Percentiles rank a stretch among this genome's conserved stretches.
These are phyloP conservation scores for Mungos mungo DNA, from an alignment of 2,113 vertebrate genomes.

Conservation along the genomic window DNA sequence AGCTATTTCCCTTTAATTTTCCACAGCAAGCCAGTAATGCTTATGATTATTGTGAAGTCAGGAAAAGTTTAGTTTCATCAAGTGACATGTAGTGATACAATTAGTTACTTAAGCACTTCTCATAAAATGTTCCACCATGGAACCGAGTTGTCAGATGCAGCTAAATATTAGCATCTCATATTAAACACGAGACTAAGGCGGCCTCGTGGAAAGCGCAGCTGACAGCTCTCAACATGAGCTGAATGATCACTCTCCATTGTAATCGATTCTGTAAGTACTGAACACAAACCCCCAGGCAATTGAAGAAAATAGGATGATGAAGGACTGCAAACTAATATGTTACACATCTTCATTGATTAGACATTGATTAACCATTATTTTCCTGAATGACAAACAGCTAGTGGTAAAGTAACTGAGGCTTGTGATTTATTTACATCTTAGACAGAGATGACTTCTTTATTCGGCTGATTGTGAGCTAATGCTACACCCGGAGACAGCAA, in stretches of 20 bases:
- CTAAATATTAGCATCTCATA: conserved; percentile 85
- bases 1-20: conserved; percentile 89
- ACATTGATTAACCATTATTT: conserved; percentile 93
- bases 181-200: conserved; percentile 83
- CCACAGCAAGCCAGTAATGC: conserved; percentile 86
- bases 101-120: conserved; percentile 86
- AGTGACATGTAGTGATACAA: conserved; percentile 87
- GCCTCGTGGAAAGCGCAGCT: conserved; percentile 85
- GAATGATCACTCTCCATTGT: conserved; percentile 92
- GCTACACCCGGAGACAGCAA: conserved; percentile 72
- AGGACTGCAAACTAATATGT: conserved; percentile 91
- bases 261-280: conserved; percentile 91
- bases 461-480: conserved; percentile 84
- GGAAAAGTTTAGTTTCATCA: conserved; percentile 89
- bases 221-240: conserved; percentile 89
- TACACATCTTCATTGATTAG: conserved; percentile 93
- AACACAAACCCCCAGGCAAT: conserved; percentile 89
- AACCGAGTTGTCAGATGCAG: conserved; percentile 83
- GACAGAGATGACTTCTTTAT: conserved; percentile 88
- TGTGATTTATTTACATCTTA: conserved; percentile 92
- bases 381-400: conserved; percentile 91
- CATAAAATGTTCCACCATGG: conserved; percentile 79
- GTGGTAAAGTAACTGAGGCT: conserved; percentile 90
- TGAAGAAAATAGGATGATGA: conserved; percentile 91
- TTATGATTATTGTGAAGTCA: conserved; percentile 90